These are phyloP conservation scores for Pleuronectes platessa DNA, from an alignment of 2,113 vertebrate species.

Conservation along the genomic window DNA sequence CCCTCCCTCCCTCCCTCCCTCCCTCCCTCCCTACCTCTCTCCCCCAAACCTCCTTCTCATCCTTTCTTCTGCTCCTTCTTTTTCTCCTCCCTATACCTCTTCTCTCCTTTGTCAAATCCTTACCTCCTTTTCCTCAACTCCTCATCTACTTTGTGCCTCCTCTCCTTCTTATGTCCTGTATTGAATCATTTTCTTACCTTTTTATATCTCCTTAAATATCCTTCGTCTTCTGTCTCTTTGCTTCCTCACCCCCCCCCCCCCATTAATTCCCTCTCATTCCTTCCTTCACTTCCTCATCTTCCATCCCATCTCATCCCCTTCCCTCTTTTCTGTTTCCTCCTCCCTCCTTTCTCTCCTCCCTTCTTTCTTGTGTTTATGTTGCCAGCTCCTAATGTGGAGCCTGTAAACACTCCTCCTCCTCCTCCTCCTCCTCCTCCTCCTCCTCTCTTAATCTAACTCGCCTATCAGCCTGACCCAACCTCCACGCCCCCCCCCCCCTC, in stretches of 20 bases:
- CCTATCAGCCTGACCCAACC: constrained; percentile 36
- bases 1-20: background rate
- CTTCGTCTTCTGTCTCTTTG: background rate
- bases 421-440: constrained; percentile 33
- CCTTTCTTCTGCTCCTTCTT: no score
- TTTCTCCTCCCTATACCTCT: background rate
- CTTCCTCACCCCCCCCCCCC: no score
- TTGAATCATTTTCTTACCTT: no score
- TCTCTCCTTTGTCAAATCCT: background rate
- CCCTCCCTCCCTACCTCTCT: fast-evolving
- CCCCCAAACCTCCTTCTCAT: background rate
- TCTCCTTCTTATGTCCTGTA: no score
- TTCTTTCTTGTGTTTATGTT: constrained; percentile 56
- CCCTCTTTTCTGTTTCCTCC: background rate
- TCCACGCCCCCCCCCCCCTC: background rate
- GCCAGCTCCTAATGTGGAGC: constrained; percentile 33
- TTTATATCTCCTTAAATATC: background rate
- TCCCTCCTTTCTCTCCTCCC: background rate
- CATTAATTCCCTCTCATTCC: background rate
- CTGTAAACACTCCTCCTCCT: constrained; percentile 17
- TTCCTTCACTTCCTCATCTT: background rate
- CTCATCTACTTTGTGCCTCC: no score
- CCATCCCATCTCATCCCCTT: background rate
- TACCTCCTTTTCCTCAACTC: no score
- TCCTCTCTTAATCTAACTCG: constrained; percentile 44